Conservation (phyloP, 2,888 invertebrate genomes). For the Auanema sp. region DNA sequence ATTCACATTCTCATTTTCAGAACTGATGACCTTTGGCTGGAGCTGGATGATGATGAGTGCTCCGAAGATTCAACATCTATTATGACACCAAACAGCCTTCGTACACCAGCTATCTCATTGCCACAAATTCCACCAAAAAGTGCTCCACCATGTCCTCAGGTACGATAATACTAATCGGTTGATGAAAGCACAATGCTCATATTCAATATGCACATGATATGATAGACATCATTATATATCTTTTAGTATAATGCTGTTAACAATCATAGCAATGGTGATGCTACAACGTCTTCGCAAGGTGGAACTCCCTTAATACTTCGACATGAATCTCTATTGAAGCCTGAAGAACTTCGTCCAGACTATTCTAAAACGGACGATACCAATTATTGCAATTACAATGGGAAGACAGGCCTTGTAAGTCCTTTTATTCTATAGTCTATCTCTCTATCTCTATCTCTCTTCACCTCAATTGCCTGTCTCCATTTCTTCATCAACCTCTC, state of each 20-base stretch:
- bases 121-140: slow-evolving; percentile 18
- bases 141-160: slow-evolving; percentile 20
- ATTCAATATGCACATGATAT: background rate
- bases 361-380: slow-evolving; percentile 8
- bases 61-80: slow-evolving; percentile 9
- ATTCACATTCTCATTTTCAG: slow-evolving; percentile 34
- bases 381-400: background rate
- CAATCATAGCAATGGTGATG: background rate
- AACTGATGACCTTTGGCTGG: slow-evolving; percentile 56
- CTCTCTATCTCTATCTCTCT: background rate
- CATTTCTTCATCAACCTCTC: background rate
- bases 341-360: background rate
- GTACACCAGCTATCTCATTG: slow-evolving; percentile 12
- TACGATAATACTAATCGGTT: background rate
- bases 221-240: background rate
- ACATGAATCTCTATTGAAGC: background rate
- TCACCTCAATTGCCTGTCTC: background rate
- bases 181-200: background rate
- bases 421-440: background rate
- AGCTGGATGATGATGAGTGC: slow-evolving; percentile 54
- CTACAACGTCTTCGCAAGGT: background rate
- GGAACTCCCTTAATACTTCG: slow-evolving; percentile 9
- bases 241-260: background rate
- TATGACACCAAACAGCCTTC: slow-evolving; percentile 9
- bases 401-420: background rate